A percentile compares a stretch with the other conserved stretches of the same genome.
These are phyloP conservation scores for Epinotia ramella DNA, from an alignment of 2,888 invertebrate species.

Conservation along the genomic window DNA sequence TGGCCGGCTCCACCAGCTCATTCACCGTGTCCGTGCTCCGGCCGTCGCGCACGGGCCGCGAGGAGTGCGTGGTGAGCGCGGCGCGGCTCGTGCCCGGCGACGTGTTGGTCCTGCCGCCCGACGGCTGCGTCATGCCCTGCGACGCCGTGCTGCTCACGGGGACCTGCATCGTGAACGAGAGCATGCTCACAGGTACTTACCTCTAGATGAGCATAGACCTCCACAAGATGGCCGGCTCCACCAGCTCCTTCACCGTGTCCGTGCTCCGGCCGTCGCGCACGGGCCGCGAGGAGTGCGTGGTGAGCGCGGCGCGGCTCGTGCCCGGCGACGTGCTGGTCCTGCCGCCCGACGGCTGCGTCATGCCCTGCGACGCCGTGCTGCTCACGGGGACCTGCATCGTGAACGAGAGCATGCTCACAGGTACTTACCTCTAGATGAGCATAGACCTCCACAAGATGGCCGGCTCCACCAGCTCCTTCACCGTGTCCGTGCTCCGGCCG, in stretches of 20 bases:
- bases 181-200: slow-evolving; percentile 87
- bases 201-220: slow-evolving; percentile 87
- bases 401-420: slow-evolving; percentile 97
- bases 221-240: slow-evolving; percentile 66
- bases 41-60: slow-evolving; percentile 72
- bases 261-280: slow-evolving; percentile 81
- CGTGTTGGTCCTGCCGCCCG: slow-evolving; percentile 91
- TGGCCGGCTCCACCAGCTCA: slow-evolving; percentile 87
- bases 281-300: slow-evolving; percentile 80
- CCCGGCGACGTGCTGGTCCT: slow-evolving; percentile 95
- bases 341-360: slow-evolving; percentile 91
- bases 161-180: slow-evolving; percentile 96
- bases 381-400: slow-evolving; percentile 95
- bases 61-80: slow-evolving; percentile 81
- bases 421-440: slow-evolving; percentile 67
- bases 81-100: slow-evolving; percentile 93
- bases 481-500: slow-evolving; percentile 86
- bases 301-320: slow-evolving; percentile 86
- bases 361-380: slow-evolving; percentile 94
- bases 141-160: slow-evolving; percentile 95
- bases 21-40: slow-evolving; percentile 86
- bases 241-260: slow-evolving; percentile 84
- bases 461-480: slow-evolving; percentile 82
- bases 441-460: slow-evolving; percentile 65
- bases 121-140: slow-evolving; percentile 91